These are phyloP conservation scores for Aspidiotus destructor DNA, from an alignment of 2,888 invertebrate species.

Conservation along the genomic window DNA sequence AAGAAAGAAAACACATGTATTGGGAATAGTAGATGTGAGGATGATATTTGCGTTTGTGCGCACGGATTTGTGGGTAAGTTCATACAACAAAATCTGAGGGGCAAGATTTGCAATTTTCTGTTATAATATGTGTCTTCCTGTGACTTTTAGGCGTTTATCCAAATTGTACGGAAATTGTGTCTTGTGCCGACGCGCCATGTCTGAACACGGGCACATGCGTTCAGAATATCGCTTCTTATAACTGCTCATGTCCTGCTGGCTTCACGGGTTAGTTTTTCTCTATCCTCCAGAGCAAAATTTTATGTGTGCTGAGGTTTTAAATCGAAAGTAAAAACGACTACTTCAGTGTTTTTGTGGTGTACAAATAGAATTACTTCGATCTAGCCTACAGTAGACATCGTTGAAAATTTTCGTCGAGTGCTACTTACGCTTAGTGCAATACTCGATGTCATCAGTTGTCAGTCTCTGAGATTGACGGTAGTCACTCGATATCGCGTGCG, in stretches of 20 bases:
- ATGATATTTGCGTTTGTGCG: too few species aligned
- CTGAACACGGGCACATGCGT: slow-evolving; percentile 79
- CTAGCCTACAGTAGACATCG: too few species aligned
- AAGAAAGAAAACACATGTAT: too few species aligned
- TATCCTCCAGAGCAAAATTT: background rate
- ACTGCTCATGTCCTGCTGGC: slow-evolving; percentile 87
- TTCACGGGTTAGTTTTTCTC: slow-evolving; percentile 51
- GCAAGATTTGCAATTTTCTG: background rate
- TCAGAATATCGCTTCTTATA: slow-evolving; percentile 65
- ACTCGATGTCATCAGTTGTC: too few species aligned
- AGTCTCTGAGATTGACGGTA: background rate
- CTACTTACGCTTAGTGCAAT: too few species aligned
- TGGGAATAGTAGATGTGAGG: too few species aligned
- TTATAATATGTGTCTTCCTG: background rate
- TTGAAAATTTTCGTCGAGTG: too few species aligned
- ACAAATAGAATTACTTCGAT: too few species aligned
- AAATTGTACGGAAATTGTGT: slow-evolving; percentile 39
- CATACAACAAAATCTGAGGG: too few species aligned
- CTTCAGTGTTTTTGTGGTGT: background rate
- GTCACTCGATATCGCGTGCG: background rate
- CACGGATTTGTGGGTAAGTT: too few species aligned
- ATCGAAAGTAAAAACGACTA: too few species aligned
- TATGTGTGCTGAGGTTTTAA: background rate
- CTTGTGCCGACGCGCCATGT: slow-evolving; percentile 62
- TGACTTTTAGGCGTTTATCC: slow-evolving; percentile 39